These are phyloP conservation scores for Flabesymbios commensalis DNA, from an alignment of 2,888 invertebrate species.

Conservation along the genomic window DNA sequence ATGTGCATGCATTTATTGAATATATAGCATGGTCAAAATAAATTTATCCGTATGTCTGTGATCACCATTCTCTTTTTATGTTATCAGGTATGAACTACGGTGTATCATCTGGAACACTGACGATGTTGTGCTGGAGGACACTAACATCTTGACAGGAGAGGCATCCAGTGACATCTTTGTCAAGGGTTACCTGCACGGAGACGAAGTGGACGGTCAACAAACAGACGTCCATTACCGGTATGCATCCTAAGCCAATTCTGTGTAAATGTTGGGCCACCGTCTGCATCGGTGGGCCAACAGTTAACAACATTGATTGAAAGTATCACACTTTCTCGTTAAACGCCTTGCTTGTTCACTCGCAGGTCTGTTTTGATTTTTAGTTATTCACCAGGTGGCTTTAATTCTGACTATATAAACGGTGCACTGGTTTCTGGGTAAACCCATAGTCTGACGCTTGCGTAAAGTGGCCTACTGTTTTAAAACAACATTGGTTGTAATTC, in stretches of 20 bases:
- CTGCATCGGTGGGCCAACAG: not conserved
- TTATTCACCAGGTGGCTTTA: no score
- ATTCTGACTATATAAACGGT: no score
- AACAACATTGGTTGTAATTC: no score
- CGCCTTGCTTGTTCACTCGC: not conserved
- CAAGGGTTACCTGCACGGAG: conserved; percentile 68
- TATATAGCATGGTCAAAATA: no score
- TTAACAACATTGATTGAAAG: not conserved
- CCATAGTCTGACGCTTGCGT: no score
- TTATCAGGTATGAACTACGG: conserved; percentile 72
- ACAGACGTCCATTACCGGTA: conserved; percentile 47
- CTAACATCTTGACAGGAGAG: conserved; percentile 81
- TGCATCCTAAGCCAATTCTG: not conserved
- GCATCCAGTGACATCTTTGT: conserved; percentile 92
- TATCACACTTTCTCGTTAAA: no score
- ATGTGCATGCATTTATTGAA: no score
- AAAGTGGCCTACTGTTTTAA: no score
- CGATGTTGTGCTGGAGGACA: conserved; percentile 84
- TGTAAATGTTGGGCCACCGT: no score
- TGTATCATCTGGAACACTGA: conserved; percentile 89
- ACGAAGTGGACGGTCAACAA: conserved; percentile 37
- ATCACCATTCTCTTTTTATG: no score
- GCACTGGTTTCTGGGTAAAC: no score
- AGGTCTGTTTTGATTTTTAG: not conserved
- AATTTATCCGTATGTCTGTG: no score